These are phyloP conservation scores for Coenonympha glycerion DNA, from an alignment of 2,888 invertebrate species.

Conservation along the genomic window DNA sequence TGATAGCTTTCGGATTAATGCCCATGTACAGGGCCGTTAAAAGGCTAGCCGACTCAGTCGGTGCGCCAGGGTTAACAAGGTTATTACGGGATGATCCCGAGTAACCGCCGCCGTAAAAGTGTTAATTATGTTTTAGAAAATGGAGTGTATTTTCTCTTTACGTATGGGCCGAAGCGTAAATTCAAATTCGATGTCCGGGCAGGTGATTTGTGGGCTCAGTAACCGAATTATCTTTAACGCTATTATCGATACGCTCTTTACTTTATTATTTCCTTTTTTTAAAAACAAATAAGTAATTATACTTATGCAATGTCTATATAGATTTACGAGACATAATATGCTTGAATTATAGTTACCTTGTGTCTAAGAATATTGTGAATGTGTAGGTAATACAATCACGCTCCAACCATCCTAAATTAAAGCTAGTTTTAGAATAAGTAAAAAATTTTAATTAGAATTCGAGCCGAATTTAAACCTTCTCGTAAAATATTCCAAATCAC, in stretches of 20 bases:
- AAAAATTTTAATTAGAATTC: neutral
- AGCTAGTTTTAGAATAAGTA: too few relatives aligned
- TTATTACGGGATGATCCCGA: slow-evolving; percentile 75
- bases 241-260: neutral
- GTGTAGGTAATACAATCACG: too few relatives aligned
- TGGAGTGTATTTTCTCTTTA: slow-evolving; percentile 46
- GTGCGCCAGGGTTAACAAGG: slow-evolving; percentile 75
- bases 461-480: neutral
- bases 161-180: slow-evolving; percentile 11
- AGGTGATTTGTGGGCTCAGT: slow-evolving; percentile 4
- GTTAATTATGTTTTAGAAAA: slow-evolving; percentile 71
- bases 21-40: slow-evolving; percentile 73
- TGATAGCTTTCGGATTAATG: slow-evolving; percentile 74
- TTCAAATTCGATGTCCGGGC: slow-evolving; percentile 1
- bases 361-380: too few relatives aligned
- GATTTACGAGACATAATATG: too few relatives aligned
- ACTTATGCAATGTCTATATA: too few relatives aligned
- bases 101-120: slow-evolving; percentile 72
- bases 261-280: neutral
- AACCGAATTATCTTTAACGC: neutral
- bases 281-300: neutral
- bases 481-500: slow-evolving; percentile 29
- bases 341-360: too few relatives aligned
- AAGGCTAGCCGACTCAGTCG: slow-evolving; percentile 70
- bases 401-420: too few relatives aligned